Conservation (phyloP, 2,797 vertebrate species). For the Limosa lapponica region DNA sequence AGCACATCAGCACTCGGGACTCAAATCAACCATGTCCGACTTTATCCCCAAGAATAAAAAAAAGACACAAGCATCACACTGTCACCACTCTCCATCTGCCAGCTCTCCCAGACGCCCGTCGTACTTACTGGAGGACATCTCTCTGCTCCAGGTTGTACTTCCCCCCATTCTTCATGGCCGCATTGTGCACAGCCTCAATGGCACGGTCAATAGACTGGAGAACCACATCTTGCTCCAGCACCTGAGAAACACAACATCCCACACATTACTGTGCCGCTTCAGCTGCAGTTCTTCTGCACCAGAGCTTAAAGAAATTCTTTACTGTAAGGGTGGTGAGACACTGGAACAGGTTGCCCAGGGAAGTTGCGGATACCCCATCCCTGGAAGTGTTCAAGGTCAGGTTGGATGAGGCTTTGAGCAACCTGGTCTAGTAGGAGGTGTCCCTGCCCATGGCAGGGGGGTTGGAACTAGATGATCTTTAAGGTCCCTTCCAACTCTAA, state of each 20-base stretch:
- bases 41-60: background rate
- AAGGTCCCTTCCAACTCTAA: too few relatives aligned
- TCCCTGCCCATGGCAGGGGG: too few relatives aligned
- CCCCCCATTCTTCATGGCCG: slow-evolving; percentile 94
- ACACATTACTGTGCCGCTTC: rapidly evolving
- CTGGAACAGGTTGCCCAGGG: too few relatives aligned
- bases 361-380: too few relatives aligned
- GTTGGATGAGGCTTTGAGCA: too few relatives aligned
- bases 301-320: background rate
- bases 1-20: background rate
- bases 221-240: slow-evolving; percentile 94
- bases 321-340: too few relatives aligned
- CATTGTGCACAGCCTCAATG: slow-evolving; percentile 96
- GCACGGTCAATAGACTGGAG: slow-evolving; percentile 96
- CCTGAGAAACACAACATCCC: slow-evolving; percentile 59
- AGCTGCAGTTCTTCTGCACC: background rate
- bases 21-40: rapidly evolving
- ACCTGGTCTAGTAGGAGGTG: too few relatives aligned
- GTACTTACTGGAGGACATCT: slow-evolving; percentile 94
- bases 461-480: too few relatives aligned
- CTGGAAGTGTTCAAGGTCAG: too few relatives aligned
- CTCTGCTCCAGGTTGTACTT: slow-evolving; percentile 99
- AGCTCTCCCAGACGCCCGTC: rapidly evolving
- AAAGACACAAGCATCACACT: background rate
- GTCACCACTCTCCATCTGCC: background rate